Evolutionary conservation across 1,140 invertebrate genomes (phyloP).

Genomic region (Semibalanus balanoides): DNA sequence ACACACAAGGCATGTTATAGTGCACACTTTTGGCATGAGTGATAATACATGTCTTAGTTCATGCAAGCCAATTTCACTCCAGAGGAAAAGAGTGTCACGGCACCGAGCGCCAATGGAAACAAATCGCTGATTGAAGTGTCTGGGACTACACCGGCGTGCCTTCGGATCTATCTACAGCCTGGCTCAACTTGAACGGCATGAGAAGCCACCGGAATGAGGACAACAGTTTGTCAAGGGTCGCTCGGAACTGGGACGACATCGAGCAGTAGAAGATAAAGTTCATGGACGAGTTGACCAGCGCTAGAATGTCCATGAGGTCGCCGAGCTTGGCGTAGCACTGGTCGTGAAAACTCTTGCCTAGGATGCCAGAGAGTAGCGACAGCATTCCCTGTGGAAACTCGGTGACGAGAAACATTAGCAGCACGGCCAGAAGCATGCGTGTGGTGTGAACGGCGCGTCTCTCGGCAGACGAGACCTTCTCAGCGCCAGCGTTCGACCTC

Average conservation of each 20-base stretch:
- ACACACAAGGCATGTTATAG: no score
- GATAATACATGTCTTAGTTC: no score
- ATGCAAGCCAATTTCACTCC: no score
- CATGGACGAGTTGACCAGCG: conserved; percentile 75
- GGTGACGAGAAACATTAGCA: conserved; percentile 68
- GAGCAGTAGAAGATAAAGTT: conserved; percentile 88
- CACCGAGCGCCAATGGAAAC: no score
- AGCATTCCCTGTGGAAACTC: conserved; percentile 51
- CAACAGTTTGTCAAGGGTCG: conserved; percentile 64
- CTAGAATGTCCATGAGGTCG: conserved; percentile 79
- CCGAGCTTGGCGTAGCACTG: conserved; percentile 44
- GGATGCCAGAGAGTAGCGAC: conserved; percentile 20
- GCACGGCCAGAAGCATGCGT: conserved; percentile 71
- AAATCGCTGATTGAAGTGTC: no score
- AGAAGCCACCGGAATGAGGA: background rate
- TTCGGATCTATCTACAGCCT: no score
- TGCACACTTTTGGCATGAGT: no score
- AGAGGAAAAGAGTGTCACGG: no score
- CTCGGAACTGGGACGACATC: conserved; percentile 82
- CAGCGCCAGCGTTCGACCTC: no score
- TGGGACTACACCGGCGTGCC: no score
- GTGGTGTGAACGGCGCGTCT: conserved; percentile 43
- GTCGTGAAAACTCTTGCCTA: conserved; percentile 19
- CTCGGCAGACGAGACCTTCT: no score
- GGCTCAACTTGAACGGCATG: no score